Base-by-base conservation (phyloP, 2,113 vertebrate species). In the Megalops atlanticus region DNA sequence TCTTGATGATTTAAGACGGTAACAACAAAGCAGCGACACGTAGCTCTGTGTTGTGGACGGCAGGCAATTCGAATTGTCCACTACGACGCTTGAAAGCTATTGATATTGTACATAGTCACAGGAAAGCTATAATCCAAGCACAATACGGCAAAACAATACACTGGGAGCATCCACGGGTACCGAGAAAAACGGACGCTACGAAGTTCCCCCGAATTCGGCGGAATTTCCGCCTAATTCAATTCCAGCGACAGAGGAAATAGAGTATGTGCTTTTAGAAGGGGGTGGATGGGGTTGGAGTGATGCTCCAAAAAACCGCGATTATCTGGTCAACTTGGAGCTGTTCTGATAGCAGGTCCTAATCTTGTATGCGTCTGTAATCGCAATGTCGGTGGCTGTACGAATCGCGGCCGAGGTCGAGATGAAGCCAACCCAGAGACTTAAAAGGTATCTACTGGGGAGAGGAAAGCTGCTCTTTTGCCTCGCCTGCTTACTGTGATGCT, bases 391-490 rank as follows among this genome's bases (percentile, higher is more conserved):
- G 78, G 47, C 43, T 80, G 68, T 69, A 47, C 18, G 14, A 49
- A 49, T n/a, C 43, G 43, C 27, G 36, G 52, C 54, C 31, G 43
- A 52, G 69, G 58, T 64, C 24, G 58, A 64, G 24, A 64, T n/a
- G 21, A 64, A 64, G 31, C 58, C 58, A 64, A 64, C 58, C 58
- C 18, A 24, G n/a, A 64, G 58, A 64, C n/a, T 64, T 64, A 7
- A 64, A 74, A n/a, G 38, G n/a, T 27, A 74, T 24, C 10, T 21
- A 47, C 43, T 49, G 4, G 81, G 80, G 82, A 75, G 78, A 86
- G 85, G 14, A 81, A 77, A 84, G 74, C 83, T 83, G 88, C 89
- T 78, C 90, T 86, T 87, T 78, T 84, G 86, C 90, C 90, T 89
- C 89, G 87, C 85, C 81, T 78, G 87, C 87, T 87, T 86, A 84